Evolutionary conservation across 2,888 invertebrate genomes (phyloP).

Genomic region (Agrilus cyanescens): DNA sequence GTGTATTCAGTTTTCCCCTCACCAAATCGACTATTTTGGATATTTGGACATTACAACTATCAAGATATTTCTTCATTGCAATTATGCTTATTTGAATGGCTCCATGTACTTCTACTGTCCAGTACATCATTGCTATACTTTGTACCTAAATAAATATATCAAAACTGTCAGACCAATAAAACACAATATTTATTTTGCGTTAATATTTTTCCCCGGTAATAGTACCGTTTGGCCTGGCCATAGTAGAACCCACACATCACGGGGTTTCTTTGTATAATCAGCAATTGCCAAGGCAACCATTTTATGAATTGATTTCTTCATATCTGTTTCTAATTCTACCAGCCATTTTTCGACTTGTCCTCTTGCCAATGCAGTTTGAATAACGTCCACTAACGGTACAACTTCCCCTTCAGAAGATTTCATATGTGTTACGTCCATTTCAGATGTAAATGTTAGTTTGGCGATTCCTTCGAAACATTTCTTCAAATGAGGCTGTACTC

Average conservation of each 20-base stretch:
- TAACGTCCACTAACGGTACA: conserved; percentile 62
- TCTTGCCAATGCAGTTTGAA: conserved; percentile 73
- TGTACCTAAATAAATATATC: conserved; percentile 43
- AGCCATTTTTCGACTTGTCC: conserved; percentile 97
- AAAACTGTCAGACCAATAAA: background rate
- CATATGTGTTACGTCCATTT: conserved; percentile 83
- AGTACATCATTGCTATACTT: conserved; percentile 73
- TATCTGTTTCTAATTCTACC: conserved; percentile 70
- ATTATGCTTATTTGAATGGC: conserved; percentile 50
- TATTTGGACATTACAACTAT: conserved; percentile 64
- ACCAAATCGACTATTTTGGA: conserved; percentile 74
- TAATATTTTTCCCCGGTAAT: too few relatives aligned
- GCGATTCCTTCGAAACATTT: conserved; percentile 95
- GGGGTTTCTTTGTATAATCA: conserved; percentile 51
- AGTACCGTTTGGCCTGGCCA: conserved; percentile 89
- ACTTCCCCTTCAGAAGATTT: conserved; percentile 77
- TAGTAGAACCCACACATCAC: conserved; percentile 72
- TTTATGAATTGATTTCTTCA: conserved; percentile 78
- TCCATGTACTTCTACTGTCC: conserved; percentile 82
- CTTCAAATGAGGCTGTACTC: conserved; percentile 91
- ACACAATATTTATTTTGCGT: too few relatives aligned
- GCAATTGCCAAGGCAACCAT: conserved; percentile 58
- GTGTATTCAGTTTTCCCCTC: conserved; percentile 71
- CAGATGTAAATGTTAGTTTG: conserved; percentile 72
- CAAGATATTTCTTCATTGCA: conserved; percentile 52